Evolutionary conservation across 2,113 vertebrate species (phyloP), one percentile per base, ranked within the genome.

Genomic region (Apus apus): DNA sequence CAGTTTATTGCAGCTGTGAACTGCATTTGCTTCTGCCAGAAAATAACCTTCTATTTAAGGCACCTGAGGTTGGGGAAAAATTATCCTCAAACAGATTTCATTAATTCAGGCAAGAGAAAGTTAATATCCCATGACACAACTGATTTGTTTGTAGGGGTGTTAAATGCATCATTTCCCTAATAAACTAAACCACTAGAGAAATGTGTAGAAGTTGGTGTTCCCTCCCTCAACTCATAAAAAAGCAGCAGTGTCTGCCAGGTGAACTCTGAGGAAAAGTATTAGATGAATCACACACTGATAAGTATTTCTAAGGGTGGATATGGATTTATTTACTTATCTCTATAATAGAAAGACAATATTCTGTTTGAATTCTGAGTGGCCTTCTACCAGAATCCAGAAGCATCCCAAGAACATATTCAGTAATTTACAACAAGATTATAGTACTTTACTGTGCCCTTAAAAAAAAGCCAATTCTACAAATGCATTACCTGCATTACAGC

Each of bases 131-230:
- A 96, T 97, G 96, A 94, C 89, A 92, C 89, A 95, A 96, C 65
- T 62, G 53, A 96, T 97, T 96, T 94, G 92, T 97, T 96, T 96
- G 92, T 78, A 89, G 34, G 89, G 80, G 67, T 93, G 89, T 95
- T 96, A 97, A 96, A 97, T 97, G 93, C 94, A 97, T 89, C 87
- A 96, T 97, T 97, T 97, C 87, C 79, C 91, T 97, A 96, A 97
- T 92, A 96, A 96, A 96, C 89, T 86, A 83, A 96, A 78, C 86
- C 95, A 89, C 92, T 25, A 94, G 83, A 96, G 95, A 67, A 92
- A 88, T 53, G 68, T 80, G 73, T 62, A 94, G 84, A 96, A 95
- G 83, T 93, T 95, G 85, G 79, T 91, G 88, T 92, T 95, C 78
- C 70, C 84, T 87, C 36, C 46, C 68, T 95, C 80, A 90, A 56